Evolutionary conservation across 1,140 invertebrate species (phyloP).

Genomic region (Drosophila lacteicornis): DNA sequence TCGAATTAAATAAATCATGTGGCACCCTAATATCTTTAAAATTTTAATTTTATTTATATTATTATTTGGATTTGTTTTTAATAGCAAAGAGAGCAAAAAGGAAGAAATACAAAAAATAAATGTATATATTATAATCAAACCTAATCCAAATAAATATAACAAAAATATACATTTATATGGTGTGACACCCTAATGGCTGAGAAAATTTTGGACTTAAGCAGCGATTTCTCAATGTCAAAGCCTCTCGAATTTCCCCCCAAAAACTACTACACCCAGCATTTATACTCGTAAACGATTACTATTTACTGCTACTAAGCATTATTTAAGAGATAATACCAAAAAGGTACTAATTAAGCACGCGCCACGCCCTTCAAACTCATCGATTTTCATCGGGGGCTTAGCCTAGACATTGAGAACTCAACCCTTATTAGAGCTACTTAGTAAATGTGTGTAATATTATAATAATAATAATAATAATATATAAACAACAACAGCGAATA

Average conservation of each 20-base stretch:
- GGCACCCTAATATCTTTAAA: constrained; percentile 22
- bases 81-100: too few species aligned
- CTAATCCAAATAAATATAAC: background rate
- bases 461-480: constrained; percentile 33
- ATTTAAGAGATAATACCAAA: constrained; percentile 13
- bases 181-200: constrained; percentile 30
- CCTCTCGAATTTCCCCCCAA: constrained; percentile 12
- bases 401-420: constrained; percentile 48
- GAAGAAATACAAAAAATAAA: background rate
- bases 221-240: constrained; percentile 49
- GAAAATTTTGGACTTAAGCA: constrained; percentile 28
- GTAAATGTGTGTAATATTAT: constrained; percentile 49
- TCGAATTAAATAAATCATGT: constrained; percentile 2
- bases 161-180: background rate
- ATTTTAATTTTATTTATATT: background rate
- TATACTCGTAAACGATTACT: constrained; percentile 9
- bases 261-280: constrained; percentile 36
- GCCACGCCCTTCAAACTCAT: constrained; percentile 24
- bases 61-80: too few species aligned
- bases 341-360: constrained; percentile 29
- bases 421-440: constrained; percentile 62
- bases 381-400: constrained; percentile 33
- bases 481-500: constrained; percentile 45
- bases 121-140: background rate
- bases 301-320: constrained; percentile 43